Evolutionary conservation across 2,113 vertebrate genomes (phyloP).

Genomic region (Sceloporus undulatus): DNA sequence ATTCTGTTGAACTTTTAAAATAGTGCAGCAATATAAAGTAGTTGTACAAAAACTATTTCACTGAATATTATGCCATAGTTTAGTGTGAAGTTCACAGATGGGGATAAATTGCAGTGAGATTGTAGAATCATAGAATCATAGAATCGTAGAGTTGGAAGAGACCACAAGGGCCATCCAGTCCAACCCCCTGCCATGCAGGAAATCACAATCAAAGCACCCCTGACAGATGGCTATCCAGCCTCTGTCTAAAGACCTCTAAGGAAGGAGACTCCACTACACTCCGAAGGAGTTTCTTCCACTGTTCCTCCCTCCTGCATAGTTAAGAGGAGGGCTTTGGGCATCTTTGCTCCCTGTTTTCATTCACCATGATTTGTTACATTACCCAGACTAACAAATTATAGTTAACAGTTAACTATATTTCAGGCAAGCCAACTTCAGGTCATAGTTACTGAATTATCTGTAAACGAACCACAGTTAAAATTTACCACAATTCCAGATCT

Average conservation of each 20-base stretch:
- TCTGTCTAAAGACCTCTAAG: no score
- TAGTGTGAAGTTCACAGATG: background rate
- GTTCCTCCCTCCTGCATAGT: background rate
- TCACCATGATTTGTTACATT: background rate
- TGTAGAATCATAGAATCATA: no score
- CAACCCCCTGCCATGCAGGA: no score
- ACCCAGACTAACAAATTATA: background rate
- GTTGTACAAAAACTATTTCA: no score
- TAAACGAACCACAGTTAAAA: background rate
- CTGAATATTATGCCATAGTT: background rate
- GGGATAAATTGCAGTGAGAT: background rate
- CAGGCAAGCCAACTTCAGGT: background rate
- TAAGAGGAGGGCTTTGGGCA: background rate
- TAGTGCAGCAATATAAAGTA: no score
- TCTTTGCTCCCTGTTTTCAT: background rate
- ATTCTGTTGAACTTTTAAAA: no score
- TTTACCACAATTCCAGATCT: background rate
- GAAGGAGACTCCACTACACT: no score
- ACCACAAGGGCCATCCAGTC: no score
- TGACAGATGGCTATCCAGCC: no score
- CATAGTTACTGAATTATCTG: background rate
- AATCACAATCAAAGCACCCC: no score
- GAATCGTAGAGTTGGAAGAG: no score
- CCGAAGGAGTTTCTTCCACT: no score
- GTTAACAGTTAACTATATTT: background rate